These are phyloP conservation scores for Megathymus violae DNA, from an alignment of 1,140 invertebrate species.

Conservation along the genomic window DNA sequence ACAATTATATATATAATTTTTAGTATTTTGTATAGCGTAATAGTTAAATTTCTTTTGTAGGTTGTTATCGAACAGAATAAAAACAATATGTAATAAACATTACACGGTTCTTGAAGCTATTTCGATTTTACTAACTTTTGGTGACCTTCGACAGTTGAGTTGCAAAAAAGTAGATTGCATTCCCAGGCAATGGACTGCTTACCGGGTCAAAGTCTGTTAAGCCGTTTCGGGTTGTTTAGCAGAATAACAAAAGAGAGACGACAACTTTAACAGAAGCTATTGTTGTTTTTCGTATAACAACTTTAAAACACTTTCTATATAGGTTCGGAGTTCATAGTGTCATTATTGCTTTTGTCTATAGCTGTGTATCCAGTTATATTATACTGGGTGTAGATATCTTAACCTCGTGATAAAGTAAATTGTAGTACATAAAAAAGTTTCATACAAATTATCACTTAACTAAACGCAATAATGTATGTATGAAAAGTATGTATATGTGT, in stretches of 20 bases:
- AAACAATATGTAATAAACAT: conserved; percentile 15
- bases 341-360: not conserved
- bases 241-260: not conserved
- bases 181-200: conserved; percentile 2
- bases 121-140: conserved; percentile 8
- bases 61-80: not conserved
- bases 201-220: conserved; percentile 10
- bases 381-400: not conserved
- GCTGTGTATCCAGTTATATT: too few species aligned
- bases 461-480: too few species aligned
- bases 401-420: not conserved
- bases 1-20: too few species aligned
- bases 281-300: not conserved
- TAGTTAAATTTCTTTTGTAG: not conserved
- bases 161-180: conserved; percentile 4
- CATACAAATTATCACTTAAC: too few species aligned
- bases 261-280: not conserved
- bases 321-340: not conserved
- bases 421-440: not conserved
- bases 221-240: conserved; percentile 6
- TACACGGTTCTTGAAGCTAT: conserved; percentile 20
- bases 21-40: conserved; percentile 33
- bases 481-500: too few species aligned
- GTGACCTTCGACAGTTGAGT: conserved; percentile 20
- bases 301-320: not conserved